These are phyloP conservation scores for Meleagris gallopavo DNA, from an alignment of 2,113 vertebrate genomes.

Conservation along the genomic window DNA sequence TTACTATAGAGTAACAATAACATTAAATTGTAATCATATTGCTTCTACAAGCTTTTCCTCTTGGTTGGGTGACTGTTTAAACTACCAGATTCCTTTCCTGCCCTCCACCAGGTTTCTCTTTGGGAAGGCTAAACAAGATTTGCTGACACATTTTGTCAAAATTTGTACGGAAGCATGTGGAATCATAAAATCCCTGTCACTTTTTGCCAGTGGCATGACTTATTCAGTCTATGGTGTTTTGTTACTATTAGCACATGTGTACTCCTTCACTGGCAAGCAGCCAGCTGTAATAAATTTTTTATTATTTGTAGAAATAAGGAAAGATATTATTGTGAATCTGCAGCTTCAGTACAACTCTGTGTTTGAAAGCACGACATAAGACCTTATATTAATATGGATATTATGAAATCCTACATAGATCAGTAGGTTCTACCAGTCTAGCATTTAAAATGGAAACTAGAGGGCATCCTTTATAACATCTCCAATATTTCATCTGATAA, in stretches of 20 bases:
- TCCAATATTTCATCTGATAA: neutral
- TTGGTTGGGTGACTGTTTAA: fast-evolving
- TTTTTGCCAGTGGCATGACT: neutral
- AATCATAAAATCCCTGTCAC: neutral
- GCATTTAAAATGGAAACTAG: neutral
- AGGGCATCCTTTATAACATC: neutral
- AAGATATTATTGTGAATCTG: neutral
- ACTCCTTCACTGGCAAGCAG: neutral
- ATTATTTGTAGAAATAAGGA: neutral
- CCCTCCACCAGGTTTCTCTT: fast-evolving
- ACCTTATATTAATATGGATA: neutral
- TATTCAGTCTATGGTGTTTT: neutral
- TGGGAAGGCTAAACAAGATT: neutral
- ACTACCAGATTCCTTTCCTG: neutral
- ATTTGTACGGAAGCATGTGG: neutral
- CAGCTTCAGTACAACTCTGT: neutral
- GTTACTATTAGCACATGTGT: neutral
- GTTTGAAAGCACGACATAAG: neutral
- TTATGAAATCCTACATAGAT: neutral
- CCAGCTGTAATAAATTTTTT: neutral
- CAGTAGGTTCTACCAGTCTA: neutral
- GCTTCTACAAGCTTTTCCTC: neutral
- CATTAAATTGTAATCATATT: neutral
- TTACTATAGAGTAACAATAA: neutral
- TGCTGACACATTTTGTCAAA: neutral